Base-by-base conservation (phyloP, 2,113 vertebrate genomes). In the Tauraco erythrolophus region DNA sequence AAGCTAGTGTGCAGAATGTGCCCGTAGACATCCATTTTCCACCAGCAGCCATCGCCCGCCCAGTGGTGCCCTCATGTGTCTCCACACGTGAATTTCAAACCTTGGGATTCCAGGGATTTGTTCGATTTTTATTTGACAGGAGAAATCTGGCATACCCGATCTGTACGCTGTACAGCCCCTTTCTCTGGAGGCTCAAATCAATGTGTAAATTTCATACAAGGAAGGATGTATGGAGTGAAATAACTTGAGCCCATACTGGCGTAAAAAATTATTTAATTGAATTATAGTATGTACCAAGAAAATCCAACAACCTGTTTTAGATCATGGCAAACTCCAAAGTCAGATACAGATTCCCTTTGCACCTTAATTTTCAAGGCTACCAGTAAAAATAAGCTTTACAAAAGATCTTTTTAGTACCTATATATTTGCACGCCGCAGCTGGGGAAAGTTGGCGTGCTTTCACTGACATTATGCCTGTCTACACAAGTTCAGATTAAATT, bases 61-160 rank as follows among this genome's bases (percentile, higher is more conserved):
- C 91, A 95, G 89, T 89, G 72, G 95, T 96, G 95, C 95, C 96
- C 89, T 86, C 94, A 33, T 71, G 94, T 87, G 95, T 96, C 91
- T 87, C 77, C 80, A 39, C 72, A 33, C 9, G 17, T 91, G 64
- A 92, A 97, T 84, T 91, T 96, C 94, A 95, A 82, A 91, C 56
- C 1, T 1, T 19, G 43, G 51, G 69, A 82, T 95, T 71, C 79
- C 70, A 48, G 66, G 71, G 72, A 76, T 80, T 84, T 10, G 10
- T 58, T 56, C 0, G 1, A 9, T 3, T 86, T 87, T 19, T n/a
- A 25, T 0, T 2, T 14, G 56, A 31, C 15, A 5, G 28, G 19
- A 25, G 65, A 71, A 77, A 68, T 37, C 6, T 21, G 31, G 33
- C 8, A 3, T 10, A 22, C 0, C 1, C 57, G 24, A 22, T 37